A percentile compares a stretch with the other conserved stretches of the same genome.
phyloP scores from a whole-genome alignment of 1,140 invertebrate genomes.

The Macrobrachium nipponense region DNA sequence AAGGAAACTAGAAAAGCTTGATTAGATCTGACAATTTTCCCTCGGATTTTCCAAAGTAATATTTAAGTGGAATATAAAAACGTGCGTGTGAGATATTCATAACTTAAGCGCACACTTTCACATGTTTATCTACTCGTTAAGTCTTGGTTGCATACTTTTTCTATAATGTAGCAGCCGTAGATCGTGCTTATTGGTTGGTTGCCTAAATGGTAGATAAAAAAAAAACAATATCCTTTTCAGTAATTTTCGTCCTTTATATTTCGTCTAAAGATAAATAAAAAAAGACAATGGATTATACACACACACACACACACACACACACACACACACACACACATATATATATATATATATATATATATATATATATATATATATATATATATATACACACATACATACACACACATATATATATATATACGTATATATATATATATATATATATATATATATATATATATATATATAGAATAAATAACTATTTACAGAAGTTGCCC shows the following conservation, averaged over 20 bases:
- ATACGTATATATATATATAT: not conserved
- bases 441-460: not conserved
- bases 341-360: slow-evolving; percentile 13
- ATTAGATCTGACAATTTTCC: too few relatives aligned
- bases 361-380: not conserved
- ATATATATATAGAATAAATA: not conserved
- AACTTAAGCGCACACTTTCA: too few relatives aligned
- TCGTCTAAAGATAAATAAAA: not conserved
- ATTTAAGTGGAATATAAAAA: too few relatives aligned
- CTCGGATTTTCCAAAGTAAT: too few relatives aligned
- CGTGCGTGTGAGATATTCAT: too few relatives aligned
- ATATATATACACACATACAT: not conserved
- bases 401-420: not conserved
- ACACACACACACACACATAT: not conserved
- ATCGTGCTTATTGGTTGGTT: too few relatives aligned
- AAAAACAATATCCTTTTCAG: not conserved
- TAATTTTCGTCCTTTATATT: not conserved
- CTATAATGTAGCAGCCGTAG: too few relatives aligned
- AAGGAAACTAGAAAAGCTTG: too few relatives aligned
- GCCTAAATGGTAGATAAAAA: too few relatives aligned
- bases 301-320: not conserved
- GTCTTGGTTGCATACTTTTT: too few relatives aligned
- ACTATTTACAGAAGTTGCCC: not conserved
- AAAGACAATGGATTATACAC: too few relatives aligned
- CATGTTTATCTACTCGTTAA: too few relatives aligned